These are phyloP conservation scores for Hypomecis punctinalis DNA, from an alignment of 2,888 invertebrate species.

Conservation along the genomic window DNA sequence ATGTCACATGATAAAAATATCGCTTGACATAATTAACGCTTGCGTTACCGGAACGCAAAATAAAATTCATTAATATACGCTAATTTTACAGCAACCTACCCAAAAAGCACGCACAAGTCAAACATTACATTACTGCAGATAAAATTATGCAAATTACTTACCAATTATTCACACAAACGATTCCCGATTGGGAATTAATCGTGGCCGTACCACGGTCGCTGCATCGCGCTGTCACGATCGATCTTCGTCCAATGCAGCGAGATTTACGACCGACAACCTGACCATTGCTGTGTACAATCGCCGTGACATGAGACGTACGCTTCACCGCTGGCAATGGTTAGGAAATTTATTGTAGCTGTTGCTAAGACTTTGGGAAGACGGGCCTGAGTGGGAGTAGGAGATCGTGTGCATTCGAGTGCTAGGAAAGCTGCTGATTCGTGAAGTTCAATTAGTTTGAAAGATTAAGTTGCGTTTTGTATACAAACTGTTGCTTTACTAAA, in stretches of 20 bases:
- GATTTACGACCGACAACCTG: conserved; percentile 69
- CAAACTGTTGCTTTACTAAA: neutral
- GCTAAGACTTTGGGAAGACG: conserved; percentile 9
- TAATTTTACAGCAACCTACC: conserved; percentile 38
- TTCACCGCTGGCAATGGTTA: conserved; percentile 29
- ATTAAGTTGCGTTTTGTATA: neutral
- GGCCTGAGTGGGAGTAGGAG: conserved; percentile 3
- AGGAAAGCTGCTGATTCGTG: conserved; percentile 4
- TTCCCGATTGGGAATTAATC: conserved; percentile 41
- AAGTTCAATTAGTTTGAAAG: conserved; percentile 7
- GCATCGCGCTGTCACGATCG: conserved; percentile 61
- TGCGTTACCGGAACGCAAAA: neutral
- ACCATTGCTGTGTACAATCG: conserved; percentile 57
- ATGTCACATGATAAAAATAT: neutral
- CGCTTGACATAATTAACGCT: neutral
- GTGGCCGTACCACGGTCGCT: conserved; percentile 45
- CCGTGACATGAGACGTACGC: conserved; percentile 21
- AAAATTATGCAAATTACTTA: conserved; percentile 39
- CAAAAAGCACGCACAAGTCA: conserved; percentile 40
- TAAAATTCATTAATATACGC: conserved; percentile 2
- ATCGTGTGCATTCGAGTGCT: conserved; percentile 9
- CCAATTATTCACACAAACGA: conserved; percentile 45
- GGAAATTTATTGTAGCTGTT: conserved; percentile 14
- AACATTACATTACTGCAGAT: conserved; percentile 30
- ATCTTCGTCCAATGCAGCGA: conserved; percentile 64